Evolutionary conservation across 2,797 vertebrate genomes (phyloP), one percentile per base, ranked within the genome.

Genomic region (Tauraco hartlaubi): DNA sequence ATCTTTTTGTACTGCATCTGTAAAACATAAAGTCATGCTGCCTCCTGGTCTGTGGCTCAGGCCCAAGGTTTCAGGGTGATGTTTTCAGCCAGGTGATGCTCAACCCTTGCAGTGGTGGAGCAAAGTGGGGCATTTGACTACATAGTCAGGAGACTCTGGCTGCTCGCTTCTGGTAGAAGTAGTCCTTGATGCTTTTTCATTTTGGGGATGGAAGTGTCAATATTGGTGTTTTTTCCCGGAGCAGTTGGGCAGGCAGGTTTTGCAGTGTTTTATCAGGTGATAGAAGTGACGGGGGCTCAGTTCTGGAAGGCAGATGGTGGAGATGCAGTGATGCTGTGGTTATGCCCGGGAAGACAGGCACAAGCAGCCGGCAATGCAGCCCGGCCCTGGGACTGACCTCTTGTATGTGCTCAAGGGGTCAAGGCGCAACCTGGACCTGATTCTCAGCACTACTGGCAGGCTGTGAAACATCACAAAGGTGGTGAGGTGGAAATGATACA

Each of bases 321-420:
- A 68, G 35, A 8, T 33, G 63, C 68, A 48, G 41, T 0, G 1
- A 17, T 67, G 8, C 39, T 44, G 16, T 29, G 18, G 11, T 26
- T 73, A 52, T 92, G 41, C 31, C 23, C 0, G 0, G 59, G 22
- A 74, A 49, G 44, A 37, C 2, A 2, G 44, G 26, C 43, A 29
- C 0, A 4, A 16, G 46, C 43, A n/a, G n/a, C 73, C 2, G 6
- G 72, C 44, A 61, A 41, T 0, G 0, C 59, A 43, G 55, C 37
- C 61, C 26, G 33, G 55, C 59, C n/a, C 55, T 0, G 1, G 74
- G 12, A 44, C 16, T 0, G 0, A 33, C 15, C 8, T 41, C 23
- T 67, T 54, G 15, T 28, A 22, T 11, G 0, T 39, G 9, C 23
- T 72, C 0, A 0, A n/a, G 84, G 31, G 15, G 56, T 58, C 37